phyloP scores from a whole-genome alignment of 2,888 invertebrate genomes.

The Amorpha juglandis region DNA sequence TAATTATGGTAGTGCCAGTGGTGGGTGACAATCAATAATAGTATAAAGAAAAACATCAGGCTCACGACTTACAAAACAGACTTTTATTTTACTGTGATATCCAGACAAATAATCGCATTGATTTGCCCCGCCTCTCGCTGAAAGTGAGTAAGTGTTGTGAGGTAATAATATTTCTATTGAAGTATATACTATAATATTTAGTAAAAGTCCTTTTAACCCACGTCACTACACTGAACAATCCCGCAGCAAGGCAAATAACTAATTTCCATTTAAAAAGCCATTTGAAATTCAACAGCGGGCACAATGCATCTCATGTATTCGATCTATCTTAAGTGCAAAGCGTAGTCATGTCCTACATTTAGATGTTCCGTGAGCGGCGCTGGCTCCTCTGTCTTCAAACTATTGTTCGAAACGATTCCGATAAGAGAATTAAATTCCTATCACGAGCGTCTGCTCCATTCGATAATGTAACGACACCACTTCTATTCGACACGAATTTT shows the following conservation, averaged over 20 bases:
- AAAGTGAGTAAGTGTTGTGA: too few species aligned
- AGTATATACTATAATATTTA: too few species aligned
- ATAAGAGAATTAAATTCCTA: conserved; percentile 37
- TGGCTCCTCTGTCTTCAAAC: conserved; percentile 35
- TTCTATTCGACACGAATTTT: conserved; percentile 21
- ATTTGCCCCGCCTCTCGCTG: too few species aligned
- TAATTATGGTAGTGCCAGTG: too few species aligned
- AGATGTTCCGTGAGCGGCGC: conserved; percentile 41
- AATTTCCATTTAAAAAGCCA: conserved; percentile 50
- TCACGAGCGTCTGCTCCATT: conserved; percentile 19
- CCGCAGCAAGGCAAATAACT: conserved; percentile 16
- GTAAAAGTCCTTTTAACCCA: too few species aligned
- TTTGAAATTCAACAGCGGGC: conserved; percentile 48
- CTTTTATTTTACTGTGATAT: too few species aligned
- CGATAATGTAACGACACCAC: conserved; percentile 25
- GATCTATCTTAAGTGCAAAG: conserved; percentile 61
- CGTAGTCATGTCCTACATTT: conserved; percentile 58
- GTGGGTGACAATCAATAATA: too few species aligned
- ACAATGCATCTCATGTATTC: conserved; percentile 53
- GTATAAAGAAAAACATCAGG: too few species aligned
- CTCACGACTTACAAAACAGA: too few species aligned
- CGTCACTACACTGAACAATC: not conserved
- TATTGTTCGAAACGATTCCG: conserved; percentile 35
- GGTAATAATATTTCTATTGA: too few species aligned
- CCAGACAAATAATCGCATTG: too few species aligned